Percentiles rank a stretch among this genome's conserved stretches.
Conservation (phyloP, 2,113 vertebrate species). For the Lasiurus borealis region DNA sequence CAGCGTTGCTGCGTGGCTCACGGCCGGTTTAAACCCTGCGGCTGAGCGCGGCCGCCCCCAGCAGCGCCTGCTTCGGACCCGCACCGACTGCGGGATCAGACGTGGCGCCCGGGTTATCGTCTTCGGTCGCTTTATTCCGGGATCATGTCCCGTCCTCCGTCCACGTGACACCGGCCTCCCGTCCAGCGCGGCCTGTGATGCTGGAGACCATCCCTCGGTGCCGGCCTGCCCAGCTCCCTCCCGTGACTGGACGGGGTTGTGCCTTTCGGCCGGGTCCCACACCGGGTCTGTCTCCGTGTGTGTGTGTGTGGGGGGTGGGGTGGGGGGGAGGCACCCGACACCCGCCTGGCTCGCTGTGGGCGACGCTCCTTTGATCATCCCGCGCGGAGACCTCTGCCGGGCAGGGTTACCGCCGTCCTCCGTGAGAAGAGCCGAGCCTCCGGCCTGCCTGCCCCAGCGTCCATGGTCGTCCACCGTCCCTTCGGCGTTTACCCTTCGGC, state of each 20-base stretch:
- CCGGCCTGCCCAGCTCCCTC: fast-evolving
- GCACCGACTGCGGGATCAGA: fast-evolving
- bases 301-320: too few species aligned
- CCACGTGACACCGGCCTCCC: fast-evolving
- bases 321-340: fast-evolving
- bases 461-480: fast-evolving
- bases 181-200: fast-evolving
- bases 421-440: fast-evolving
- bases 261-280: fast-evolving
- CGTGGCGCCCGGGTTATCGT: fast-evolving
- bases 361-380: fast-evolving
- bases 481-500: fast-evolving
- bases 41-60: fast-evolving
- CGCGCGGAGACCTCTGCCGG: not conserved
- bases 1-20: fast-evolving
- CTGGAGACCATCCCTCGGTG: not conserved
- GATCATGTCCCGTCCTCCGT: fast-evolving
- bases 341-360: fast-evolving
- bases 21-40: fast-evolving
- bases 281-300: fast-evolving
- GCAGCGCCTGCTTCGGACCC: fast-evolving
- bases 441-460: not conserved
- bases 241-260: fast-evolving
- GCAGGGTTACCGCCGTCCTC: not conserved
- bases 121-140: fast-evolving